A percentile compares a stretch with the other conserved stretches of the same genome.
These are phyloP conservation scores for Metallyticus violacea DNA, from an alignment of 2,888 invertebrate genomes.

Conservation along the genomic window DNA sequence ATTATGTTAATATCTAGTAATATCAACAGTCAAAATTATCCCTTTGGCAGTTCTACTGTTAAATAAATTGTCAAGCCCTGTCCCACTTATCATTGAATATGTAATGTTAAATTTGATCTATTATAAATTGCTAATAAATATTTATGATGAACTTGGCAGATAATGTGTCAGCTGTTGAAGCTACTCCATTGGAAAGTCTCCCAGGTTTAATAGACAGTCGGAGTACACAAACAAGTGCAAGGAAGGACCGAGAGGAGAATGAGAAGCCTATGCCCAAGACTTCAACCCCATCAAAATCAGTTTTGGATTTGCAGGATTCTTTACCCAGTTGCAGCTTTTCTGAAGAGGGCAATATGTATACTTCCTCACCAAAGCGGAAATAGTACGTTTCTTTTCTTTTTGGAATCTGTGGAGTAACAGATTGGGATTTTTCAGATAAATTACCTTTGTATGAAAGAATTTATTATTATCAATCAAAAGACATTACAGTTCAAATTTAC, in stretches of 20 bases:
- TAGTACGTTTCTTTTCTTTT: background rate
- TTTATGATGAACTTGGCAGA: background rate
- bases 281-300: background rate
- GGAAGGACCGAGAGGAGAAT: background rate
- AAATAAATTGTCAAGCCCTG: too few relatives aligned
- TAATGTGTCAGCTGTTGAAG: conserved; percentile 36
- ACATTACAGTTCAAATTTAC: too few relatives aligned
- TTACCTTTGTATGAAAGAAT: too few relatives aligned
- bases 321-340: background rate
- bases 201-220: conserved; percentile 35
- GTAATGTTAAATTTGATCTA: too few relatives aligned
- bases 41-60: too few relatives aligned
- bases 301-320: background rate
- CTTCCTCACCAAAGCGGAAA: conserved; percentile 2
- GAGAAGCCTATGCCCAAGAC: background rate
- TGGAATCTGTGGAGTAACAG: too few relatives aligned
- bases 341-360: background rate
- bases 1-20: too few relatives aligned
- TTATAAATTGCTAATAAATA: too few relatives aligned
- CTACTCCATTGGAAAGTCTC: conserved; percentile 43
- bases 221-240: background rate
- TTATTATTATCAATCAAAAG: too few relatives aligned
- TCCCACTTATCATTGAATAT: too few relatives aligned
- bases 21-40: too few relatives aligned
- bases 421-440: too few relatives aligned